Conservation (phyloP, 30 jellyfish, hydroid and myxozoan genomes). For the Cassiopea xamachana region DNA sequence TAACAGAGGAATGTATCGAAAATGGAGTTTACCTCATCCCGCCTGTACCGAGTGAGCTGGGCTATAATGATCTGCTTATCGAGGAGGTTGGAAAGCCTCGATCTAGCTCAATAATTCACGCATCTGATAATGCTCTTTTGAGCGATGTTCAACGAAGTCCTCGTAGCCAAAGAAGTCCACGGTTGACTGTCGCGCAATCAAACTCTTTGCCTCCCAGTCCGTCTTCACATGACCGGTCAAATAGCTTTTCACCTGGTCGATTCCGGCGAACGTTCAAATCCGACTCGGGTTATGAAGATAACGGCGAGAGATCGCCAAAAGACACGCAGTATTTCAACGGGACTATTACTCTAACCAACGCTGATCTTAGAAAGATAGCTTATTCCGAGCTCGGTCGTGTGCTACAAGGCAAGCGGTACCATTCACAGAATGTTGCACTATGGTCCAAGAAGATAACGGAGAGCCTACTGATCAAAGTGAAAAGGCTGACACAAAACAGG, state of each 20-base stretch:
- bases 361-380: conserved; percentile 47
- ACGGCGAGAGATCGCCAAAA: conserved; percentile 59
- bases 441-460: conserved; percentile 73
- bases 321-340: conserved; percentile 6
- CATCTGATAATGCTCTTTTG: conserved; percentile 53
- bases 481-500: conserved; percentile 45
- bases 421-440: conserved; percentile 44
- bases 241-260: conserved; percentile 22
- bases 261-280: conserved; percentile 16
- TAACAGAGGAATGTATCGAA: conserved; percentile 11
- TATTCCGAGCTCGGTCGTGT: conserved; percentile 52
- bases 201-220: conserved; percentile 60
- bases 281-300: conserved; percentile 44
- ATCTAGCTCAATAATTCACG: conserved; percentile 51
- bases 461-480: conserved; percentile 35
- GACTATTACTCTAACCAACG: conserved; percentile 11
- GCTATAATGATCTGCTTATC: conserved; percentile 57
- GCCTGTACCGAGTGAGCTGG: conserved; percentile 62
- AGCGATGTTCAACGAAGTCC: conserved; percentile 76
- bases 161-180: conserved; percentile 19
- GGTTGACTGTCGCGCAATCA: background rate
- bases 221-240: conserved; percentile 2
- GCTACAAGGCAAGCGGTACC: conserved; percentile 58
- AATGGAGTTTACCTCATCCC: conserved; percentile 52
- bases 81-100: conserved; percentile 75